Conservation (phyloP, 2,888 invertebrate genomes). For the Helleia helle region DNA sequence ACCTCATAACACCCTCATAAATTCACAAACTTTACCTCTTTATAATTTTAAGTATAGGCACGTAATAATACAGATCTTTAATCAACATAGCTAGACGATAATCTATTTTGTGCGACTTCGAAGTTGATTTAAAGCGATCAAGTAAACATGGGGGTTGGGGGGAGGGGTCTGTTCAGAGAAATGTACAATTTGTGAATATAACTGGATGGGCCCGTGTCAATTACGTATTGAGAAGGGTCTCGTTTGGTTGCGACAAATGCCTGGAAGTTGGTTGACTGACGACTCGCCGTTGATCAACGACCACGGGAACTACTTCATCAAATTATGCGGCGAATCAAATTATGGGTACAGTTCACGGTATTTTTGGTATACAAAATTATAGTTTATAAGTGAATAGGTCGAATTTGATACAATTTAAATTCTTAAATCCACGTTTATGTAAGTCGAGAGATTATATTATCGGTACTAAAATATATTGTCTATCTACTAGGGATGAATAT, state of each 20-base stretch:
- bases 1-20: no score
- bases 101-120: conserved; percentile 10
- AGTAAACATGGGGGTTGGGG: conserved; percentile 22
- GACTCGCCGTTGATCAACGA: neutral
- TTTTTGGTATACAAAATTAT: neutral
- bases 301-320: neutral
- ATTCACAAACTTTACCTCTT: no score
- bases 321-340: neutral
- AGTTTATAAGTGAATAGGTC: no score
- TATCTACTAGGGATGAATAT: no score
- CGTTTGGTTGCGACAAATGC: conserved; percentile 54
- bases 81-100: neutral
- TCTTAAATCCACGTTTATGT: no score
- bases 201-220: conserved; percentile 67
- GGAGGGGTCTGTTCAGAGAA: conserved; percentile 27
- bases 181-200: conserved; percentile 57
- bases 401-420: no score
- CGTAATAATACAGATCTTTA: no score
- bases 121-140: conserved; percentile 13
- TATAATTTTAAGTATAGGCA: no score
- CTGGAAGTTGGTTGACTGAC: conserved; percentile 30
- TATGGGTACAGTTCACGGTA: no score
- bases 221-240: conserved; percentile 66
- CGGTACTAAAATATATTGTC: no score
- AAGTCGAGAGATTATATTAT: no score